phyloP scores from a whole-genome alignment of 2,113 vertebrate genomes.

The Phyllopteryx taeniolatus region DNA sequence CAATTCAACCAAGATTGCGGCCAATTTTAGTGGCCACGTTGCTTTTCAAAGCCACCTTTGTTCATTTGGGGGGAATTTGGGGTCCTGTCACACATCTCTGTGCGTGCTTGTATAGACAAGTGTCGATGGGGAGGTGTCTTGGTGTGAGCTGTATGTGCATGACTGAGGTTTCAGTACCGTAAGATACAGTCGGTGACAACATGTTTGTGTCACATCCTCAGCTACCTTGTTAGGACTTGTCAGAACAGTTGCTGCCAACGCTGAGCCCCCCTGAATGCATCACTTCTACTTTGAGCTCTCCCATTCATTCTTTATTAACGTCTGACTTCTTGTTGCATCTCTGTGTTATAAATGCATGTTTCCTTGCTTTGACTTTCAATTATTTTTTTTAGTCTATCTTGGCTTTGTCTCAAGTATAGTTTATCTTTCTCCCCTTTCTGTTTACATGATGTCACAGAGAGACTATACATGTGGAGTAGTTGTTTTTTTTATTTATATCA shows the following conservation, averaged over 20 bases:
- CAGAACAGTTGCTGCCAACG: constrained; percentile 48
- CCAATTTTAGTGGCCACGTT: no score
- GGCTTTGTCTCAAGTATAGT: not conserved
- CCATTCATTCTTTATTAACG: not conserved
- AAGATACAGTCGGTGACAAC: not conserved
- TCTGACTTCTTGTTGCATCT: not conserved
- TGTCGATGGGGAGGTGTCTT: not conserved
- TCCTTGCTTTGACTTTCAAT: not conserved
- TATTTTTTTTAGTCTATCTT: not conserved
- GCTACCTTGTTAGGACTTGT: constrained; percentile 50
- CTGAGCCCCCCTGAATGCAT: constrained; percentile 20
- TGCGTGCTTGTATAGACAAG: not conserved
- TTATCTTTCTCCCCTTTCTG: not conserved
- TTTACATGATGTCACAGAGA: not conserved
- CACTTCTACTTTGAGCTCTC: not conserved
- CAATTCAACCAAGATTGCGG: no score
- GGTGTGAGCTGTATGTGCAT: constrained; percentile 8
- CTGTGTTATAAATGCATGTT: no score
- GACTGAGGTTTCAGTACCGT: not conserved
- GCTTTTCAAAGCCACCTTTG: not conserved
- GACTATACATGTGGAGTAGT: not conserved
- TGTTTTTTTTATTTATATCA: not conserved
- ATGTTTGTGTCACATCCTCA: constrained; percentile 33
- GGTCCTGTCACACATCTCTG: constrained; percentile 10
- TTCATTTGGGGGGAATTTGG: not conserved